Percentiles rank a stretch among this genome's conserved stretches.
Conservation (phyloP, 2,797 vertebrate species). For the Sebastes umbrosus region DNA sequence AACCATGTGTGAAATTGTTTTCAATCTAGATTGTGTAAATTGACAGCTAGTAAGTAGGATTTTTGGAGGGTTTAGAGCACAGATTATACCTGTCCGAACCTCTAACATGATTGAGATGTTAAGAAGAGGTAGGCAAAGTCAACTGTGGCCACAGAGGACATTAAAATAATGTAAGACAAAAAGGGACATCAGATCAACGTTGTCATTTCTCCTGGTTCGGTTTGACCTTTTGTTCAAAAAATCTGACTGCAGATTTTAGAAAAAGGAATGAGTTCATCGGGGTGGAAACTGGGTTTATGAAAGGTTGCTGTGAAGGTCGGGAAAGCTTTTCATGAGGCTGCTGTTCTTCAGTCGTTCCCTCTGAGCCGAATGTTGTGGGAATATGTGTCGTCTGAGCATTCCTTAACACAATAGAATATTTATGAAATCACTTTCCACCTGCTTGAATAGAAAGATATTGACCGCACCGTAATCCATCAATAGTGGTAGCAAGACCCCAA, state of each 20-base stretch:
- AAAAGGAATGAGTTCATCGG: constrained; percentile 5
- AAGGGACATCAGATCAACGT: background rate
- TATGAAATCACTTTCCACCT: constrained; percentile 61
- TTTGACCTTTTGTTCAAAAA: background rate
- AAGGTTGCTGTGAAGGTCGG: constrained; percentile 42
- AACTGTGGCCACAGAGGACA: background rate
- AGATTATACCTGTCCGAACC: constrained; percentile 10
- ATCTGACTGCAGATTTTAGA: background rate
- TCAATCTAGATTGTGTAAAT: constrained; percentile 26
- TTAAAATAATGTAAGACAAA: background rate
- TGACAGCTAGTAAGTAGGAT: background rate
- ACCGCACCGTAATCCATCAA: constrained; percentile 30
- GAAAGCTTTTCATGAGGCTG: constrained; percentile 14
- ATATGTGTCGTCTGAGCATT: constrained; percentile 18
- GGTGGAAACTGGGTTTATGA: constrained; percentile 6
- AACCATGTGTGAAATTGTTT: constrained; percentile 65
- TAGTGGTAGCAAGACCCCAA: background rate
- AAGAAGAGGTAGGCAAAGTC: background rate
- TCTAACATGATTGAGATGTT: constrained; percentile 24
- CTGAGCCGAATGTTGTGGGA: background rate
- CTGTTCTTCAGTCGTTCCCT: constrained; percentile 11
- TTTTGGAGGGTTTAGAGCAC: background rate
- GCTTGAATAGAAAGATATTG: constrained; percentile 48
- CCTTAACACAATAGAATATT: constrained; percentile 64
- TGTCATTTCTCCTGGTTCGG: background rate